Evolutionary conservation across 64 coral and sea anemone species (phyloP), one percentile per base, ranked within the genome.

Genomic region (Porites lutea): DNA sequence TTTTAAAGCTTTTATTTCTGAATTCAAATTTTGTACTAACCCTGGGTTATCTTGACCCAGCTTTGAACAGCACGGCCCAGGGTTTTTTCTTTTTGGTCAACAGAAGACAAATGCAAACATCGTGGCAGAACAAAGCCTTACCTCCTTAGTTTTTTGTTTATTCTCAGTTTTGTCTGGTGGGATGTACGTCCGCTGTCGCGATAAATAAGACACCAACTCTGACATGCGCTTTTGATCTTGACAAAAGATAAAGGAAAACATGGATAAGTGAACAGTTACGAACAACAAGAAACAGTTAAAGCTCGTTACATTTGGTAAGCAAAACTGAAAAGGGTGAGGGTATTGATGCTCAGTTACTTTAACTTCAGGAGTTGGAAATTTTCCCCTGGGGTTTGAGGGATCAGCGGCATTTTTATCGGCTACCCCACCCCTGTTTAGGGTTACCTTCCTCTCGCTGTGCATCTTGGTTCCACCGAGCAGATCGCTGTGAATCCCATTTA

Each of bases 381-480:
- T 37, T 37, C 27, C 27, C 27, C 27, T 0, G 27, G 27, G 27
- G 27, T 37, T 37, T 37, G 27, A 37, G 27, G 0, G 27, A 37
- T 37, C 27, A 37, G 27, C 27, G 27, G 27, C 27, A 37, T 0
- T 37, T 37, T 37, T 37, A 37, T 37, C 27, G 7, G 13, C 62
- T 16, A 65, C 13, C 18, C 71, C 43, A 4, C 71, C 66, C 66
- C n/a, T 70, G 6, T 21, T 10, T 23, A 81, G 14, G 55, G 23
- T 81, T 93, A 98, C 96, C 96, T 86, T 99, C 97, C 57, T 99
- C 97, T 3, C 97, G 87, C 49, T 99, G 97, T 63, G 97, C 97
- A 74, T 99, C 97, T 84, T 99, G 97, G 83, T 99, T 99, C 97
- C 97, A 99, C 16, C 97, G 82, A 1, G 91, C 78, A 23, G 97